Percentiles rank a stretch among this genome's conserved stretches.
These are phyloP conservation scores for Xiphydria camelus DNA, from an alignment of 2,888 invertebrate species.

Conservation along the genomic window DNA sequence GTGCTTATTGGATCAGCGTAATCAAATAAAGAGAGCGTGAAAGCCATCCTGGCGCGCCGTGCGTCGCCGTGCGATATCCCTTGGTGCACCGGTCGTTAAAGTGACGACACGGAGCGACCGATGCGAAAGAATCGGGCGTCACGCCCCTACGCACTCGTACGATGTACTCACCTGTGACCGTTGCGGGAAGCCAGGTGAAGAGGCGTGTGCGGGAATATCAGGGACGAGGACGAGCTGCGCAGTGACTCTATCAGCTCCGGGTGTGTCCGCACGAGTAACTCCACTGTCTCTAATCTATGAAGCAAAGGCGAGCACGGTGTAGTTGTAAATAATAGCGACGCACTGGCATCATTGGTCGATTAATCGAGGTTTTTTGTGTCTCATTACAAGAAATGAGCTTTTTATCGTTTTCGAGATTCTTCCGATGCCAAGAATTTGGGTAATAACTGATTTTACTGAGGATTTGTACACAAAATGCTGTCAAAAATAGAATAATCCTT, in stretches of 20 bases:
- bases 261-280: constrained; percentile 80
- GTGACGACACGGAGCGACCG: neutral
- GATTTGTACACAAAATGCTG: too few relatives aligned
- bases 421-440: too few relatives aligned
- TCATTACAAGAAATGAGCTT: too few relatives aligned
- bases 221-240: constrained; percentile 60
- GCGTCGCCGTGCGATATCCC: neutral
- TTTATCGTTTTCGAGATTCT: too few relatives aligned
- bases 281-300: constrained; percentile 81
- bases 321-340: neutral
- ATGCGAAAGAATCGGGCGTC: too few relatives aligned
- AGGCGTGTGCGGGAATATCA: constrained; percentile 76
- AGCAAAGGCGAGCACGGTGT: neutral
- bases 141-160: neutral
- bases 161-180: constrained; percentile 78
- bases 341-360: too few relatives aligned
- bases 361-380: too few relatives aligned
- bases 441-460: too few relatives aligned
- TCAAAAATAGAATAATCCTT: too few relatives aligned
- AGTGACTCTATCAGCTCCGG: constrained; percentile 80
- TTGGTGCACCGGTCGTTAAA: neutral
- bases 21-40: constrained; percentile 36
- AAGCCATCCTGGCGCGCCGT: neutral
- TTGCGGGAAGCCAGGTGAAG: constrained; percentile 93
- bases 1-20: constrained; percentile 35